Evolutionary conservation across 2,888 invertebrate species (phyloP).

Genomic region (Rhingia campestris): DNA sequence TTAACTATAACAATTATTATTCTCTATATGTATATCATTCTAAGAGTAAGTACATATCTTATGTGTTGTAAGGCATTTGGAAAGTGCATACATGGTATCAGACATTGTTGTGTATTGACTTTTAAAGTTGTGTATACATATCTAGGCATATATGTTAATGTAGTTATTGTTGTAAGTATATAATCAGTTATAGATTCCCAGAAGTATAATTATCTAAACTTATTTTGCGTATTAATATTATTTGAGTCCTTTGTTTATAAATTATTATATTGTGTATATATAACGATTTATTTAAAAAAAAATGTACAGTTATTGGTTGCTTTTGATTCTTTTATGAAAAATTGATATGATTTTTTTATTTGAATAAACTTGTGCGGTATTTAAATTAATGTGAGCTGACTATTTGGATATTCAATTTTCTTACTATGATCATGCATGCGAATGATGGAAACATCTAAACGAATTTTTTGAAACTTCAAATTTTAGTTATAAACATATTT

Average conservation of each 20-base stretch:
- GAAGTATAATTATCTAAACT: constrained; percentile 21
- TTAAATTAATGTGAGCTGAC: not conserved
- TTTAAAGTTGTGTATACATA: constrained; percentile 51
- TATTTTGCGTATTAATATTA: constrained; percentile 26
- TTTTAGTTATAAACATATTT: no score
- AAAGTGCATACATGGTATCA: constrained; percentile 85
- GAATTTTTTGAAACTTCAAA: no score
- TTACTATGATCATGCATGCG: no score
- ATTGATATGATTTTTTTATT: constrained; percentile 10
- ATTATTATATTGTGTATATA: no score
- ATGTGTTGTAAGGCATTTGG: constrained; percentile 79
- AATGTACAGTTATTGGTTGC: not conserved
- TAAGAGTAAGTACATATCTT: constrained; percentile 53
- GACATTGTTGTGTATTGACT: constrained; percentile 83
- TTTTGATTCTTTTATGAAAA: not conserved
- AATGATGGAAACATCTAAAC: no score
- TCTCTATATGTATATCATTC: constrained; percentile 33
- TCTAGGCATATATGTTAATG: constrained; percentile 26
- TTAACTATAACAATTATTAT: constrained; percentile 35
- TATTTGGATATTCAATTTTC: not conserved
- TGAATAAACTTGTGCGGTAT: constrained; percentile 3
- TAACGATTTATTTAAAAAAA: not conserved
- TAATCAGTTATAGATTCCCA: constrained; percentile 38
- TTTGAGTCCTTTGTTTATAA: constrained; percentile 34
- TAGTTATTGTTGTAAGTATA: constrained; percentile 60